These are phyloP conservation scores for Ailurus styani DNA, from an alignment of 2,113 vertebrate species.

Conservation along the genomic window DNA sequence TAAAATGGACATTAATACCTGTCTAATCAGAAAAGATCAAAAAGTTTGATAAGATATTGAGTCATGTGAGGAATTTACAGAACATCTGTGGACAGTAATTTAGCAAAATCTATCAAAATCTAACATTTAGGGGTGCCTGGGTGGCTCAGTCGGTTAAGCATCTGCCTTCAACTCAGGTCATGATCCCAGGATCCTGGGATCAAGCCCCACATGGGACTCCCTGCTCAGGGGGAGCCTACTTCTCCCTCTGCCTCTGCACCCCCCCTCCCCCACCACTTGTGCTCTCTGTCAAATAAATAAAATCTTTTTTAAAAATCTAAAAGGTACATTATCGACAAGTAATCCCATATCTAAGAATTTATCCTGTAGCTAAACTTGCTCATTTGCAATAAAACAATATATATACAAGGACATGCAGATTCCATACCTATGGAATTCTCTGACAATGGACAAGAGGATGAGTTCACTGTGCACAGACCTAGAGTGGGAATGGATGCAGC, in stretches of 20 bases:
- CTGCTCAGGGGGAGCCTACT: background rate
- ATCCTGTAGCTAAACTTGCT: background rate
- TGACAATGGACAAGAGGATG: background rate
- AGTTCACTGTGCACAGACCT: background rate
- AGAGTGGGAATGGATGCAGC: background rate
- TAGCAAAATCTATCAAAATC: background rate
- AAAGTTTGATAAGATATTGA: background rate
- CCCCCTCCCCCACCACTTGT: background rate
- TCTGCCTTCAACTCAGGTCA: background rate
- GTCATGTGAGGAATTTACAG: background rate
- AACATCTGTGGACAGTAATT: background rate
- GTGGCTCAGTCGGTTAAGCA: background rate
- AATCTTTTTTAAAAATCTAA: background rate
- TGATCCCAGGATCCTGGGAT: background rate
- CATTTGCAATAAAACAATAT: background rate
- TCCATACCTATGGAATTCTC: background rate
- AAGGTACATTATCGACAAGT: background rate
- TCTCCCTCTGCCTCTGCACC: background rate
- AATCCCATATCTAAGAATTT: background rate
- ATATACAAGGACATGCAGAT: background rate
- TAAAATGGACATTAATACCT: background rate
- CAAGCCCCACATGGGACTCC: background rate
- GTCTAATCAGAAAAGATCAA: background rate
- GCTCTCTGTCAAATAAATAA: background rate
- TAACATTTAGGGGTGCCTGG: background rate